Conservation (phyloP, 2,797 vertebrate species). For the Labroides dimidiatus region DNA sequence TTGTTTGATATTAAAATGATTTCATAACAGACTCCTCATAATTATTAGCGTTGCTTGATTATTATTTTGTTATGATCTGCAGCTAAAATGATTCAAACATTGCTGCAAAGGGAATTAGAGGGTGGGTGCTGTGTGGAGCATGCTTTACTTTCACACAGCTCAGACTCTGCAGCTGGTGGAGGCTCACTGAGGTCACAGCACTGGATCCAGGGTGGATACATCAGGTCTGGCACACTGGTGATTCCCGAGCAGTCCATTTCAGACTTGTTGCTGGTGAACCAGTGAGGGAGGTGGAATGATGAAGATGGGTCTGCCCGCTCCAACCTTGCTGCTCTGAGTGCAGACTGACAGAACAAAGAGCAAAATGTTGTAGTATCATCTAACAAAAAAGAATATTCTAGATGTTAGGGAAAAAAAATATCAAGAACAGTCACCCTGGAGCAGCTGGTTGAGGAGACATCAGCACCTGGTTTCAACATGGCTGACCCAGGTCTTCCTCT, state of each 20-base stretch:
- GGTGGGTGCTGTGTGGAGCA: not conserved
- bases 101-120: too few species aligned
- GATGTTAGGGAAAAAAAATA: not conserved
- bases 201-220: slow-evolving; percentile 60
- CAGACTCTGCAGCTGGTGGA: not conserved
- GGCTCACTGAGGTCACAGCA: slow-evolving; percentile 29
- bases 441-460: slow-evolving; percentile 22
- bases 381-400: not conserved
- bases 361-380: not conserved
- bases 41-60: too few species aligned
- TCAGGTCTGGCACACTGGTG: slow-evolving; percentile 43
- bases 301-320: slow-evolving; percentile 6
- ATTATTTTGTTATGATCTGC: too few species aligned
- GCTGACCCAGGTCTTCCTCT: slow-evolving; percentile 6
- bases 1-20: too few species aligned
- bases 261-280: slow-evolving; percentile 58
- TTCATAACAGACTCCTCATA: too few species aligned
- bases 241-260: slow-evolving; percentile 46
- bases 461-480: slow-evolving; percentile 23
- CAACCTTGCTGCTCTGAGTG: slow-evolving; percentile 19
- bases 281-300: slow-evolving; percentile 35
- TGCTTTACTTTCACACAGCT: slow-evolving; percentile 34
- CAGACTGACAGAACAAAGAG: slow-evolving; percentile 11
- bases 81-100: too few species aligned
- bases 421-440: slow-evolving; percentile 26